These are phyloP conservation scores for Porites lutea DNA, from an alignment of 64 coral and sea anemone genomes.

Conservation along the genomic window DNA sequence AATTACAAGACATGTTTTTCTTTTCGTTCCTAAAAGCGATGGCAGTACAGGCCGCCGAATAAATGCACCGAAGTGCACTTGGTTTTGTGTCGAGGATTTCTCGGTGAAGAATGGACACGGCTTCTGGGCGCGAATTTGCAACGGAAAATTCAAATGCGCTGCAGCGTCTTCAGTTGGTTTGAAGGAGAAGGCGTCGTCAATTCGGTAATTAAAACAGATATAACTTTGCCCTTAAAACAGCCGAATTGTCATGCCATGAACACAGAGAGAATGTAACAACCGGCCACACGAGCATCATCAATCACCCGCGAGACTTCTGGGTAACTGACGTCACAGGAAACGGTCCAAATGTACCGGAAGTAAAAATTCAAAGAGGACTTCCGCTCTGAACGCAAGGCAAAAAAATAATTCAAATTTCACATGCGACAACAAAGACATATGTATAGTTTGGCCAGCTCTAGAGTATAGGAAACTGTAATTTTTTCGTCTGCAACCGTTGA, in stretches of 20 bases:
- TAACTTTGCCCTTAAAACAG: slow-evolving; percentile 46
- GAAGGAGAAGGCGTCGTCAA: slow-evolving; percentile 13
- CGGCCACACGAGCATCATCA: slow-evolving; percentile 64
- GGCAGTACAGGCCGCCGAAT: slow-evolving; percentile 20
- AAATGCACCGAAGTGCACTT: slow-evolving; percentile 45
- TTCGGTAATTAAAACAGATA: slow-evolving; percentile 25
- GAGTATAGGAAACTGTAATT: background rate
- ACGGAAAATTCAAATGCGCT: slow-evolving; percentile 21
- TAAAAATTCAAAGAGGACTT: slow-evolving; percentile 15
- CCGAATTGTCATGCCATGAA: slow-evolving; percentile 61
- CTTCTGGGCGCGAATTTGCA: slow-evolving; percentile 18
- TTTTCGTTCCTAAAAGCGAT: slow-evolving; percentile 1
- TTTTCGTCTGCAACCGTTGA: too few relatives aligned
- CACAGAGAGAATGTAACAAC: slow-evolving; percentile 60
- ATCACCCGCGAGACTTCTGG: slow-evolving; percentile 36
- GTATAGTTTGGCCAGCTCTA: background rate
- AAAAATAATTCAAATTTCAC: background rate
- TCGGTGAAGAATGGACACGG: slow-evolving; percentile 18
- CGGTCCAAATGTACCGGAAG: slow-evolving; percentile 18
- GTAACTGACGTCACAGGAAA: slow-evolving; percentile 56
- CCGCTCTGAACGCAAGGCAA: slow-evolving; percentile 7
- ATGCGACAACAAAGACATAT: background rate
- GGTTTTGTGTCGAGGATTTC: slow-evolving; percentile 46
- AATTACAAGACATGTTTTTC: slow-evolving; percentile 34
- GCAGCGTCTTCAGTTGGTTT: slow-evolving; percentile 40